These are phyloP conservation scores for Drosophila crucigera DNA, from an alignment of 2,888 invertebrate genomes.

Conservation along the genomic window DNA sequence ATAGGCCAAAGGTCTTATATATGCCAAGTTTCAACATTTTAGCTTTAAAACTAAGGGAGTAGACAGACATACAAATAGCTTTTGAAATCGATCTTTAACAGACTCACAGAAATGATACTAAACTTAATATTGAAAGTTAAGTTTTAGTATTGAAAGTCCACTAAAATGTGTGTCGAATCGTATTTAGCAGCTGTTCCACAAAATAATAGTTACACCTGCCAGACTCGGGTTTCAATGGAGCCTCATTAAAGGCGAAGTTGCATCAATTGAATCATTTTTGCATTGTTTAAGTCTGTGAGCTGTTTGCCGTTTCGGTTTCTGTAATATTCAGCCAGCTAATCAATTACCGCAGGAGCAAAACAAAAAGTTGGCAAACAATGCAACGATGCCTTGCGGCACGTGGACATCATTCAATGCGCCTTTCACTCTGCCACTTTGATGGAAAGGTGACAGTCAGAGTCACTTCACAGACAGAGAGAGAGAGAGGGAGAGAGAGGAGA, in stretches of 20 bases:
- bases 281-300: constrained; percentile 18
- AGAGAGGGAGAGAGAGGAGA: not conserved
- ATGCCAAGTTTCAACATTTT: not conserved
- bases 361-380: constrained; percentile 71
- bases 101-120: not conserved
- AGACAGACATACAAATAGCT: not conserved
- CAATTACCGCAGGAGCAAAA: constrained; percentile 57
- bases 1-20: fast-evolving
- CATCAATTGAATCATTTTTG: constrained; percentile 16
- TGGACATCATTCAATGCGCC: constrained; percentile 65
- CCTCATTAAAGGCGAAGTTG: constrained; percentile 11
- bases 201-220: constrained; percentile 29
- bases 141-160: not conserved
- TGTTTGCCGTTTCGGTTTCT: constrained; percentile 17
- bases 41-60: not conserved
- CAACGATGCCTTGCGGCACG: constrained; percentile 71
- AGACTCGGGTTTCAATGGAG: constrained; percentile 2
- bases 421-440: constrained; percentile 76
- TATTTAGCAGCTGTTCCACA: not conserved
- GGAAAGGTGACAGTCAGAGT: constrained; percentile 80
- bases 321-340: constrained; percentile 55
- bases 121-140: not conserved
- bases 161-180: not conserved
- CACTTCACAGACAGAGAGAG: constrained; percentile 27
- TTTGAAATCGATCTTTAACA: not conserved